Conservation (phyloP, 2,888 invertebrate species). For the Hylaea fasciaria region DNA sequence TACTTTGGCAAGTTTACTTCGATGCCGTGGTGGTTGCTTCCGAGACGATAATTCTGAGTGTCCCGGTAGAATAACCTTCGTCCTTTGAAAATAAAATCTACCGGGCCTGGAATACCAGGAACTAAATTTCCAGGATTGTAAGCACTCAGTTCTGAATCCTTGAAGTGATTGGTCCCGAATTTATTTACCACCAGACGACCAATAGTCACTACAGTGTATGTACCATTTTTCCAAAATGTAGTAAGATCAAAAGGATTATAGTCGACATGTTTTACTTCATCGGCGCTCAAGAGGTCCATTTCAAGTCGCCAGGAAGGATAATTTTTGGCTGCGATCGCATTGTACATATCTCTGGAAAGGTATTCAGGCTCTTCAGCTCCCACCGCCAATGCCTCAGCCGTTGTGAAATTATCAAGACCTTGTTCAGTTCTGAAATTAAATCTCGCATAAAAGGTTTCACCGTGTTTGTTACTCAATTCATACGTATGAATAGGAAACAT, state of each 20-base stretch:
- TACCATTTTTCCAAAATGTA: constrained; percentile 70
- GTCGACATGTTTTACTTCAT: constrained; percentile 62
- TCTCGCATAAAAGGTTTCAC: constrained; percentile 90
- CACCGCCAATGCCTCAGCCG: constrained; percentile 86
- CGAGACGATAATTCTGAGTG: constrained; percentile 74
- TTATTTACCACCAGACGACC: constrained; percentile 77
- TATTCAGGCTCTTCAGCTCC: constrained; percentile 92
- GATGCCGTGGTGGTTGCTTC: constrained; percentile 53
- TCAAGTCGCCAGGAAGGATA: constrained; percentile 76
- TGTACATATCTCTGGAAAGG: constrained; percentile 91
- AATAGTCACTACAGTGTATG: constrained; percentile 77
- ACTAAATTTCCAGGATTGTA: constrained; percentile 67
- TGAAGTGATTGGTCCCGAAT: constrained; percentile 79
- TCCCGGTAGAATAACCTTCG: constrained; percentile 81
- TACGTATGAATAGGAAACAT: constrained; percentile 96
- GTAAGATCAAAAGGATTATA: constrained; percentile 79
- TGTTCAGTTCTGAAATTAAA: constrained; percentile 95
- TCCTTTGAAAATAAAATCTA: constrained; percentile 81
- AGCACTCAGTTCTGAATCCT: constrained; percentile 80
- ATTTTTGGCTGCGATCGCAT: constrained; percentile 89
- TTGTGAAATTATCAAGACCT: constrained; percentile 89
- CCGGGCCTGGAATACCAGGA: constrained; percentile 79
- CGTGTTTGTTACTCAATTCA: constrained; percentile 90
- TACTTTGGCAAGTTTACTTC: constrained; percentile 50
- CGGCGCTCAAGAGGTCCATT: constrained; percentile 71